Evolutionary conservation across 2,113 vertebrate species (phyloP).

Genomic region (Ptilonorhynchus violaceus): DNA sequence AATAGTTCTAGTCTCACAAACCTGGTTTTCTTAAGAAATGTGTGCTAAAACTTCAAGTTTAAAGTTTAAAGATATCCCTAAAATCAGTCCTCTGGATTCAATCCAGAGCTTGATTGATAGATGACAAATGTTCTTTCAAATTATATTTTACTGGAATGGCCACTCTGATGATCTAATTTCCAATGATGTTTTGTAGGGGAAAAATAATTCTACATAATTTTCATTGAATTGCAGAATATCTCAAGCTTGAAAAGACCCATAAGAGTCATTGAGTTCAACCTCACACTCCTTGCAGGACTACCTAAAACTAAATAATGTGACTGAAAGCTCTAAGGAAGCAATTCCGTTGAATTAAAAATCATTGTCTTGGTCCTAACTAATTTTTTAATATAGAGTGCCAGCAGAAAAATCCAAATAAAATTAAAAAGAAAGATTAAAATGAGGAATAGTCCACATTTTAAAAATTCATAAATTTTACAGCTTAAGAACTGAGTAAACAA

Average conservation of each 20-base stretch:
- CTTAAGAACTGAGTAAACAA: background rate
- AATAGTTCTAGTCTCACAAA: background rate
- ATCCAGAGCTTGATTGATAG: background rate
- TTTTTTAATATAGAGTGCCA: background rate
- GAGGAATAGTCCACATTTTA: background rate
- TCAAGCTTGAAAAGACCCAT: background rate
- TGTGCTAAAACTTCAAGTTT: background rate
- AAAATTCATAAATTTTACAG: background rate
- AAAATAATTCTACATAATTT: background rate
- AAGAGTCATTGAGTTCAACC: background rate
- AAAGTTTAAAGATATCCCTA: background rate
- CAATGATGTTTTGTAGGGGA: background rate
- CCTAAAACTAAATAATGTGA: background rate
- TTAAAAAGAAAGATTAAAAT: background rate
- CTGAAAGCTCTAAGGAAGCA: background rate
- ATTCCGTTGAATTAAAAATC: background rate
- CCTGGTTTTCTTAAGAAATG: background rate
- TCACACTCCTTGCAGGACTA: background rate
- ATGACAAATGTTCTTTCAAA: background rate
- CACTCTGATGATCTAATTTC: background rate
- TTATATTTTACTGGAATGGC: background rate
- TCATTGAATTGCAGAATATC: background rate
- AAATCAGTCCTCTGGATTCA: background rate
- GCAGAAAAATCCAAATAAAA: background rate
- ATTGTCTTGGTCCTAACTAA: background rate